Evolutionary conservation across 2,797 vertebrate genomes (phyloP).

Genomic region (Enteromius trimaculatus): DNA sequence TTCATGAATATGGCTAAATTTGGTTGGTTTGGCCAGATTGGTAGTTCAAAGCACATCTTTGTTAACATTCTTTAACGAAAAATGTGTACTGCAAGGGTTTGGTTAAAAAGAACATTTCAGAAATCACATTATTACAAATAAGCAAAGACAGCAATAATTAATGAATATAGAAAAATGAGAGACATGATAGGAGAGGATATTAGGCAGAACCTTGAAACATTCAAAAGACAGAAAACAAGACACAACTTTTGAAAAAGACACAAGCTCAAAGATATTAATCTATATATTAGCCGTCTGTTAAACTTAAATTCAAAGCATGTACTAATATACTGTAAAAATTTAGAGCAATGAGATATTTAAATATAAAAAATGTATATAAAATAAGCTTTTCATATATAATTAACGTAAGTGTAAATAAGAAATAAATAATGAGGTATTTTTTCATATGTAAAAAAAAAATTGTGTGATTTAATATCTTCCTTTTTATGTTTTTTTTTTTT

Average conservation of each 20-base stretch:
- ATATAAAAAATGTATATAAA: conserved; percentile 9
- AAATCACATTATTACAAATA: conserved; percentile 64
- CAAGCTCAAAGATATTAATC: conserved; percentile 49
- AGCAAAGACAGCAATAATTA: conserved; percentile 38
- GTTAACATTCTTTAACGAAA: conserved; percentile 71
- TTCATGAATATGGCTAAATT: conserved; percentile 55
- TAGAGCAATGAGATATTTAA: background rate
- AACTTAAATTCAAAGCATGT: conserved; percentile 4
- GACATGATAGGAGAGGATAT: conserved; percentile 58
- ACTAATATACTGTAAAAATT: background rate
- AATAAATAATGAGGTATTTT: conserved; percentile 35
- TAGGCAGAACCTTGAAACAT: conserved; percentile 70
- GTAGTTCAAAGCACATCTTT: conserved; percentile 77
- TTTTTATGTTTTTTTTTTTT: background rate
- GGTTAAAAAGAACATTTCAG: conserved; percentile 66
- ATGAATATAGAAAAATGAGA: conserved; percentile 50
- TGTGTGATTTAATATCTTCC: background rate
- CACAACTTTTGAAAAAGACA: conserved; percentile 65
- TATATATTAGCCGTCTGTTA: conserved; percentile 44
- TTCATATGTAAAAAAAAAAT: background rate
- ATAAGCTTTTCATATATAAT: conserved; percentile 24
- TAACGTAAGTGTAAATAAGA: background rate
- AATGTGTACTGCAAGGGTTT: conserved; percentile 83
- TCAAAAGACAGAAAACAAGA: conserved; percentile 70
- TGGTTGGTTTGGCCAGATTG: conserved; percentile 65